These are phyloP conservation scores for Apis florea DNA, from an alignment of 1,140 invertebrate genomes.

Conservation along the genomic window DNA sequence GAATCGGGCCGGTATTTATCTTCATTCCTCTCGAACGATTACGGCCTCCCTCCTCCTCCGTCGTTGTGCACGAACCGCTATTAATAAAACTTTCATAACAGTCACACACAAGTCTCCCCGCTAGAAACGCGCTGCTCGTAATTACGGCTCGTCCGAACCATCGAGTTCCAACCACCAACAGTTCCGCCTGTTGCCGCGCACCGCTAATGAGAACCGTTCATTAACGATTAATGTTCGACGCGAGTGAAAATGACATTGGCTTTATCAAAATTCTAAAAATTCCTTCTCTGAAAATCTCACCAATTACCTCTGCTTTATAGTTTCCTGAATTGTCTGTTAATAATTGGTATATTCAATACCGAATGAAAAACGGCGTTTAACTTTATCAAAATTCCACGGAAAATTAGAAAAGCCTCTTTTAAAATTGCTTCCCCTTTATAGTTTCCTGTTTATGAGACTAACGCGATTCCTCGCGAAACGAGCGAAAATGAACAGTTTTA, in stretches of 20 bases:
- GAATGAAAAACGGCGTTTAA: no score
- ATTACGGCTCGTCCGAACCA: not conserved
- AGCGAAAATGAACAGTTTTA: no score
- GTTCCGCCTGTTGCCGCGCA: not conserved
- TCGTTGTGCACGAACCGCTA: not conserved
- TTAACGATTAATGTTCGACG: not conserved
- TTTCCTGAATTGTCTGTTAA: no score
- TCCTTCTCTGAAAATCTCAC: not conserved
- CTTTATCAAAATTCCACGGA: not conserved
- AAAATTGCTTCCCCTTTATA: not conserved
- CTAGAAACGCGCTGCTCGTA: not conserved
- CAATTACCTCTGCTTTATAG: no score
- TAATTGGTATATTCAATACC: no score
- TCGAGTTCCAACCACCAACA: not conserved
- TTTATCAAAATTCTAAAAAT: not conserved
- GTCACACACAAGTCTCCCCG: not conserved
- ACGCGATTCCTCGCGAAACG: no score
- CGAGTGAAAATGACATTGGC: not conserved
- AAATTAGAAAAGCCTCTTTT: not conserved
- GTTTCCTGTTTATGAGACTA: no score
- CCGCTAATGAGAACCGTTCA: not conserved
- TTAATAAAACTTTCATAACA: conserved; percentile 23
- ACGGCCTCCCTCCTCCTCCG: not conserved
- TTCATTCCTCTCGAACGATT: conserved; percentile 9
- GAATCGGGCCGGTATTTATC: conserved; percentile 18